phyloP scores from a whole-genome alignment of 1,140 invertebrate genomes.

The Saccostrea echinata region DNA sequence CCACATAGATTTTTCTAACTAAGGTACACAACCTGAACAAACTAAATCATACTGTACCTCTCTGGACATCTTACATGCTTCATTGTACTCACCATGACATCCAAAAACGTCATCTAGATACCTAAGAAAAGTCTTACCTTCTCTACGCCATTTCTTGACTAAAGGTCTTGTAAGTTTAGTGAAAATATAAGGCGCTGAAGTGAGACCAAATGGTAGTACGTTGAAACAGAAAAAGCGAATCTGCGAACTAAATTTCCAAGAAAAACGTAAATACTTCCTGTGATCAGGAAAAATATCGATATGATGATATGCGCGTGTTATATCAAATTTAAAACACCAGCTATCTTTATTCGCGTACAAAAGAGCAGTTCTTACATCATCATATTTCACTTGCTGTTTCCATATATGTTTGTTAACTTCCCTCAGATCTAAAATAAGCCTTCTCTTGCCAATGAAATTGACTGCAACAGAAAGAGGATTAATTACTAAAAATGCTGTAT shows the following conservation, averaged over 20 bases:
- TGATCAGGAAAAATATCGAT: neutral
- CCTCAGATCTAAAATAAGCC: slow-evolving; percentile 16
- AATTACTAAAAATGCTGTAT: too few relatives aligned
- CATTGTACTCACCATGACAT: neutral
- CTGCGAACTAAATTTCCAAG: slow-evolving; percentile 37
- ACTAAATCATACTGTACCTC: slow-evolving; percentile 39
- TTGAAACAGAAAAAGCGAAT: slow-evolving; percentile 40
- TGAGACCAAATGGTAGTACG: too few relatives aligned
- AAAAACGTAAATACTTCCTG: slow-evolving; percentile 35
- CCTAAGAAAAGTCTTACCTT: slow-evolving; percentile 44
- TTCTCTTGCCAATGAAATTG: neutral
- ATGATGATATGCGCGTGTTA: neutral
- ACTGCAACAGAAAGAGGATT: slow-evolving; percentile 6
- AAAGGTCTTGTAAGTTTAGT: too few relatives aligned
- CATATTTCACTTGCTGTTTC: slow-evolving; percentile 50
- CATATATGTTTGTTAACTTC: slow-evolving; percentile 47
- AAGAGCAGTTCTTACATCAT: slow-evolving; percentile 24
- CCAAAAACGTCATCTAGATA: neutral
- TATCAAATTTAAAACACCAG: neutral
- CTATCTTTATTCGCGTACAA: neutral
- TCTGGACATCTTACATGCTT: neutral
- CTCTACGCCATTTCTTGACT: slow-evolving; percentile 43
- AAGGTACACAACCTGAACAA: slow-evolving; percentile 47
- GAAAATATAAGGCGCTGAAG: too few relatives aligned
- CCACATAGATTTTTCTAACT: slow-evolving; percentile 52